phyloP scores from a whole-genome alignment of 2,888 invertebrate genomes.

The Lasioglossum zephyrum region DNA sequence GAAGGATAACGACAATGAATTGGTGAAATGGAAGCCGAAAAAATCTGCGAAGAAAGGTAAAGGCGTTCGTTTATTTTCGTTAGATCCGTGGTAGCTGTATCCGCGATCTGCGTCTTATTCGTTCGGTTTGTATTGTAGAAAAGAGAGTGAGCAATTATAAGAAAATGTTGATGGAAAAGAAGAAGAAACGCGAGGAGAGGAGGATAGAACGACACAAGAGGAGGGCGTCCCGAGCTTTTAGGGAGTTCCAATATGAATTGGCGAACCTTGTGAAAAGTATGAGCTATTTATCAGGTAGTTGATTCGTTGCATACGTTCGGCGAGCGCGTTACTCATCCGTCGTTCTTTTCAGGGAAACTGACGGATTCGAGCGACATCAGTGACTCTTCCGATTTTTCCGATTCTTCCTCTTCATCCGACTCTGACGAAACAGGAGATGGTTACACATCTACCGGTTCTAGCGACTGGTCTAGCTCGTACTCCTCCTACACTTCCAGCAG shows the following conservation, averaged over 20 bases:
- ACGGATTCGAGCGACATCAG: not conserved
- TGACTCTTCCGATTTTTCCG: not conserved
- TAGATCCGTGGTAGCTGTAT: not conserved
- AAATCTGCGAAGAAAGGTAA: not conserved
- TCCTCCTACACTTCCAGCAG: not conserved
- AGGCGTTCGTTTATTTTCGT: not conserved
- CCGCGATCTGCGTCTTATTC: not conserved
- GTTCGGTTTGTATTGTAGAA: not conserved
- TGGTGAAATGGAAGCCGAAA: no score
- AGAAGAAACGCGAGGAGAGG: not conserved
- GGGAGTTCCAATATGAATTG: conserved; percentile 50
- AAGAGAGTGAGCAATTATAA: not conserved
- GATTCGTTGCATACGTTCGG: not conserved
- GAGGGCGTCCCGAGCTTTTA: conserved; percentile 44
- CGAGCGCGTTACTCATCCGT: not conserved
- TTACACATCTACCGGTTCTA: not conserved
- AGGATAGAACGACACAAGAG: not conserved
- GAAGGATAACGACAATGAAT: no score
- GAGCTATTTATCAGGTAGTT: conserved; percentile 30
- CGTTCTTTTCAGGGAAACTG: conserved; percentile 17
- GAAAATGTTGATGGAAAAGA: not conserved
- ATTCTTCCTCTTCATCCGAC: not conserved
- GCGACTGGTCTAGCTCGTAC: not conserved
- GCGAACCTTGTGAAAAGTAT: conserved; percentile 21
- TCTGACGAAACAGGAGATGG: no score